Conservation (phyloP, 1,140 invertebrate species). For the Drosophila pandora region DNA sequence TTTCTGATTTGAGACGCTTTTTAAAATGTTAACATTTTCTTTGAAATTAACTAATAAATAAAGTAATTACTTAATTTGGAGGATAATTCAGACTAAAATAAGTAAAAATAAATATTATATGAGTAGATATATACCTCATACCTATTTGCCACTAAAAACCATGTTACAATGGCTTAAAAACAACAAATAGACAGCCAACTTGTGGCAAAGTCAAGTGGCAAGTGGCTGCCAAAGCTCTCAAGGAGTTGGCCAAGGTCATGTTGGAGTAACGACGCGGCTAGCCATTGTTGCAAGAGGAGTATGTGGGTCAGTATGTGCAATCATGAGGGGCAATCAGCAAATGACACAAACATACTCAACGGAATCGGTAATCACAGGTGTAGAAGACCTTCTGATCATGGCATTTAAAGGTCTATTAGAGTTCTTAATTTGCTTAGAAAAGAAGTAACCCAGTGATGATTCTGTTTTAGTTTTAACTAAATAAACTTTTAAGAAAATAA, state of each 20-base stretch:
- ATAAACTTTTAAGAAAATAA: background rate
- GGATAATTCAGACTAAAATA: too few species aligned
- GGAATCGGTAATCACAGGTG: slow-evolving; percentile 9
- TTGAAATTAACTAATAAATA: too few species aligned
- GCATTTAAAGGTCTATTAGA: background rate
- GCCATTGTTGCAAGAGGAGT: slow-evolving; percentile 20
- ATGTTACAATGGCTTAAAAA: slow-evolving; percentile 8
- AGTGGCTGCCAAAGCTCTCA: slow-evolving; percentile 9
- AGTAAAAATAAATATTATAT: too few species aligned
- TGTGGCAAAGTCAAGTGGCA: slow-evolving; percentile 30
- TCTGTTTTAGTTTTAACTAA: background rate
- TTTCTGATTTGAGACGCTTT: too few species aligned
- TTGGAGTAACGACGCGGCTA: background rate
- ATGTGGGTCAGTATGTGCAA: slow-evolving; percentile 23
- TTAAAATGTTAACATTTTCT: too few species aligned
- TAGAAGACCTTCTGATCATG: slow-evolving; percentile 10
- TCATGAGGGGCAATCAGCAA: slow-evolving; percentile 19
- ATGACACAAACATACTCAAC: slow-evolving; percentile 22
- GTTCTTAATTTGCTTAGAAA: too few species aligned
- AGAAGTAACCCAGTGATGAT: too few species aligned
- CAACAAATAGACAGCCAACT: slow-evolving; percentile 7
- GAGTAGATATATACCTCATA: too few species aligned
- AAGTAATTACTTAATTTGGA: too few species aligned
- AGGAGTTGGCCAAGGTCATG: slow-evolving; percentile 38
- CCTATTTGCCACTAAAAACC: too few species aligned